Evolutionary conservation across 2,797 vertebrate species (phyloP).

Genomic region (Darevskia mixta): DNA sequence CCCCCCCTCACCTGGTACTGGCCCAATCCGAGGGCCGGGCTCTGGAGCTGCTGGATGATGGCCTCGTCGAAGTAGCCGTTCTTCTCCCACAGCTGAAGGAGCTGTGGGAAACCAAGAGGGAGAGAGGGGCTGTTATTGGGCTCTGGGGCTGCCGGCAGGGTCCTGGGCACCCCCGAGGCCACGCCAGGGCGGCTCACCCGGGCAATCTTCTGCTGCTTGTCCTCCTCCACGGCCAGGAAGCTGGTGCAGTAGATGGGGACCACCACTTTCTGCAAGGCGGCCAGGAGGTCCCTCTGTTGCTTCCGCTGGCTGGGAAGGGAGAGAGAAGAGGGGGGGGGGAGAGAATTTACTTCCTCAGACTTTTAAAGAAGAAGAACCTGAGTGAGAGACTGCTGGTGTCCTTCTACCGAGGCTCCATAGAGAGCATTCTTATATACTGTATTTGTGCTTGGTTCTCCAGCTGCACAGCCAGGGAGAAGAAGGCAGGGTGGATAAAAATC

Average conservation of each 20-base stretch:
- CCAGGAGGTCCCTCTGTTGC: constrained; percentile 94
- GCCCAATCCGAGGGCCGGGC: constrained; percentile 93
- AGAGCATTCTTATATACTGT: no score
- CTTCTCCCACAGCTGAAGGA: constrained; percentile 98
- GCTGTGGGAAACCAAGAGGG: constrained; percentile 74
- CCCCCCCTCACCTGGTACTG: constrained; percentile 90
- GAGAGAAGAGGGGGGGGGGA: background rate
- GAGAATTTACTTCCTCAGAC: no score
- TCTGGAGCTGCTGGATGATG: constrained; percentile 96
- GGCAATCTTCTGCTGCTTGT: constrained; percentile 98
- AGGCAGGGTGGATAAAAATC: no score
- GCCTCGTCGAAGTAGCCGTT: constrained; percentile 97
- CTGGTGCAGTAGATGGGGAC: constrained; percentile 99
- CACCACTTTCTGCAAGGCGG: constrained; percentile 96
- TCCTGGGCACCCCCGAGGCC: background rate
- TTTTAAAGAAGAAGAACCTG: no score
- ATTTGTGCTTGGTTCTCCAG: no score
- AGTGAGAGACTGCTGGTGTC: no score
- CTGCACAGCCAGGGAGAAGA: no score
- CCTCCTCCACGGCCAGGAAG: constrained; percentile 96
- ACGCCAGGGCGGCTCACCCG: constrained; percentile 78
- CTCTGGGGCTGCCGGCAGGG: background rate
- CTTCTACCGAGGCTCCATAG: no score
- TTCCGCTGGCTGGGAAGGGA: constrained; percentile 90
- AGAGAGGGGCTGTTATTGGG: background rate